Evolutionary conservation across 2,113 vertebrate species (phyloP).

Genomic region (Anguilla rostrata): DNA sequence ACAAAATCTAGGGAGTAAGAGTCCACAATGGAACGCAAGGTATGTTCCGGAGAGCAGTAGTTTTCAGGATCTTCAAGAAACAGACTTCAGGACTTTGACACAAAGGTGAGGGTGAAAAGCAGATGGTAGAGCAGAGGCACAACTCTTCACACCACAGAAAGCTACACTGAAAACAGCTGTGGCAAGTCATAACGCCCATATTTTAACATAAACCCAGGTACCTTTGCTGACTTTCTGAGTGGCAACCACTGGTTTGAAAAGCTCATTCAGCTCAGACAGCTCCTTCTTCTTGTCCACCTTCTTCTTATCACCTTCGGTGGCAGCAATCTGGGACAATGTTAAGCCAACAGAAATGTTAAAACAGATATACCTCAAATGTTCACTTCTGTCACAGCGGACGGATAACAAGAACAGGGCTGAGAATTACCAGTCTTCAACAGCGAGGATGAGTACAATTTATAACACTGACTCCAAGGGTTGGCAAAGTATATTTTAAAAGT

Average conservation of each 20-base stretch:
- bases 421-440: too few species aligned
- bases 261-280: constrained; percentile 89
- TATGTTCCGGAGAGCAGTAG: too few species aligned
- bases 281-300: constrained; percentile 97
- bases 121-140: neutral
- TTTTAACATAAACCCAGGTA: constrained; percentile 45
- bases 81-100: too few species aligned
- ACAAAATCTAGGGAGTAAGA: too few species aligned
- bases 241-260: constrained; percentile 94
- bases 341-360: neutral
- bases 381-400: neutral
- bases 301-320: constrained; percentile 78
- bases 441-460: too few species aligned
- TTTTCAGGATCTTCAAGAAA: too few species aligned
- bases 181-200: neutral
- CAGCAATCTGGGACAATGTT: constrained; percentile 65
- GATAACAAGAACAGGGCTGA: neutral
- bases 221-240: constrained; percentile 98
- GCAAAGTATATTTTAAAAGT: neutral
- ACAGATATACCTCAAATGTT: neutral
- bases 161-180: neutral
- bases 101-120: neutral
- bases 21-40: too few species aligned
- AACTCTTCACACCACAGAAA: neutral
- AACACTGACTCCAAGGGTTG: neutral